Conservation (phyloP, 1,140 invertebrate species). For the Colletes latitarsis region DNA sequence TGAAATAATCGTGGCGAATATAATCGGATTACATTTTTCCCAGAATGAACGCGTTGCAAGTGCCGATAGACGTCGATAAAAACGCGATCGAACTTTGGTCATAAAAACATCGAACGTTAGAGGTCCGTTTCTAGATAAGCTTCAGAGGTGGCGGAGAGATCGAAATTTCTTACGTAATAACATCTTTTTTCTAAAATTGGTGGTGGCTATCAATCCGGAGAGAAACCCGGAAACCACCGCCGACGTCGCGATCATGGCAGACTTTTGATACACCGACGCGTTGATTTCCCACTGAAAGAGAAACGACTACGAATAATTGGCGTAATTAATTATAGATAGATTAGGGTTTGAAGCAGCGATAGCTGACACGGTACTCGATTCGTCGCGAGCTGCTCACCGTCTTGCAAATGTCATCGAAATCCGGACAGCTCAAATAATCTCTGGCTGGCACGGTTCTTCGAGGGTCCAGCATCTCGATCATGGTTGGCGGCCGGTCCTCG, state of each 20-base stretch:
- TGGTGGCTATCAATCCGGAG: constrained; percentile 49
- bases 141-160: background rate
- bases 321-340: background rate
- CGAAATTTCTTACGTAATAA: constrained; percentile 68
- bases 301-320: background rate
- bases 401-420: constrained; percentile 34
- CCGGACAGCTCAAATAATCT: constrained; percentile 31
- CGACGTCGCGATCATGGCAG: constrained; percentile 73
- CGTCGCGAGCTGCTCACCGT: constrained; percentile 6
- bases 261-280: constrained; percentile 72
- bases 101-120: too few species aligned
- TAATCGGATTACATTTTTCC: too few species aligned
- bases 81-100: too few species aligned
- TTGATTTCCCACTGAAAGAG: constrained; percentile 72
- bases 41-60: too few species aligned
- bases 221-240: constrained; percentile 72
- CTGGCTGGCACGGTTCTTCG: constrained; percentile 31
- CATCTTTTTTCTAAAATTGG: constrained; percentile 66
- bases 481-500: constrained; percentile 67
- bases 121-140: background rate
- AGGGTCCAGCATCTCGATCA: constrained; percentile 76
- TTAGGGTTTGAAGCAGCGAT: background rate
- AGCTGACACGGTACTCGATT: background rate
- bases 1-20: too few species aligned
- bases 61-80: too few species aligned